phyloP scores from a whole-genome alignment of 2,113 vertebrate genomes.

The Callorhinus ursinus region DNA sequence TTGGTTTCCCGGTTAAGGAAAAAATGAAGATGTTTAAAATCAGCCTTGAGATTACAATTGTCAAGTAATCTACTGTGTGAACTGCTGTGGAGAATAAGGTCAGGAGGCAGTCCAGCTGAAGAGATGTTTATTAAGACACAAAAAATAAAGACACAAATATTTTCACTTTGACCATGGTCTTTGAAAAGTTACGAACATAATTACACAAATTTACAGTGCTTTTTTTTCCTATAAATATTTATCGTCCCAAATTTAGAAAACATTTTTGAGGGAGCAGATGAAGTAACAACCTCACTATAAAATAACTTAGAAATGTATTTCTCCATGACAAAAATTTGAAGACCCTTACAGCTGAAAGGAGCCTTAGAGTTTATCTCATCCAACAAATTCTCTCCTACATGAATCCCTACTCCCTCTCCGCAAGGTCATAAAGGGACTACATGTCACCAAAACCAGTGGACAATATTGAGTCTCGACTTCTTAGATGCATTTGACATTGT shows the following conservation, averaged over 20 bases:
- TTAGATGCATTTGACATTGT: not conserved
- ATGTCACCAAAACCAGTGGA: not conserved
- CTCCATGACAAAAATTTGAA: not conserved
- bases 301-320: not conserved
- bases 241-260: not conserved
- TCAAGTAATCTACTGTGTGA: not conserved
- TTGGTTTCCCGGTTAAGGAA: slow-evolving; percentile 48
- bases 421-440: not conserved
- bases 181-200: not conserved
- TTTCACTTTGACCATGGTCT: not conserved
- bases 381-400: not conserved
- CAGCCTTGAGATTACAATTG: not conserved
- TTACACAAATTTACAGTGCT: not conserved
- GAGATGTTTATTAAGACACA: slow-evolving; percentile 15
- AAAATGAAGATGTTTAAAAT: slow-evolving; percentile 17
- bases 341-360: not conserved
- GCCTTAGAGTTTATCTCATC: not conserved
- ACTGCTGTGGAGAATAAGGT: not conserved
- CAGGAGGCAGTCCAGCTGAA: not conserved
- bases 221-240: not conserved
- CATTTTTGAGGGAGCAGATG: not conserved
- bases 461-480: not conserved
- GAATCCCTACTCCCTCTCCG: not conserved
- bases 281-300: not conserved
- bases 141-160: slow-evolving; percentile 3